Conservation (phyloP, 2,888 invertebrate genomes). For the Sericinus montela region DNA sequence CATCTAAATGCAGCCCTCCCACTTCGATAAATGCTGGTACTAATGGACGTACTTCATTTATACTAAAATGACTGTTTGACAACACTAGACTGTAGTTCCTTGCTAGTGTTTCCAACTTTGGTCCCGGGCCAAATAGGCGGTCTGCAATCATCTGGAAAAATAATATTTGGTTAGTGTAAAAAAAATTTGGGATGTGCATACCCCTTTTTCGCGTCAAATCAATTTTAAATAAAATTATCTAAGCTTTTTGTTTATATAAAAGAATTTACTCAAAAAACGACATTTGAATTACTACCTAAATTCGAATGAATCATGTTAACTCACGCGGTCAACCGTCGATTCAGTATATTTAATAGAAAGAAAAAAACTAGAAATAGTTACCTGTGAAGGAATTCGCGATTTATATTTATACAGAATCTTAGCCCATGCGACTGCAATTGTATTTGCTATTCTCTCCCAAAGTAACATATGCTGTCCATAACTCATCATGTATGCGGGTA, state of each 20-base stretch:
- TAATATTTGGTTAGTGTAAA: too few species aligned
- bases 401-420: constrained; percentile 60
- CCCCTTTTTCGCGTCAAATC: too few species aligned
- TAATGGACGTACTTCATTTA: constrained; percentile 75
- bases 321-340: too few species aligned
- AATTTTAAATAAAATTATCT: too few species aligned
- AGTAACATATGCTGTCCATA: constrained; percentile 70
- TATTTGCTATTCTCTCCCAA: constrained; percentile 68
- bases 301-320: too few species aligned
- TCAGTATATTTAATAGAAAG: too few species aligned
- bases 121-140: constrained; percentile 69
- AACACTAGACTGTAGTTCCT: constrained; percentile 74
- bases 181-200: too few species aligned
- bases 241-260: too few species aligned
- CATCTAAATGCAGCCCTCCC: constrained; percentile 76
- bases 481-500: constrained; percentile 76
- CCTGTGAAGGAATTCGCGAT: constrained; percentile 68
- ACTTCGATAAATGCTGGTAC: constrained; percentile 78
- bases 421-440: constrained; percentile 55
- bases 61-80: constrained; percentile 78
- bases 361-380: constrained; percentile 19
- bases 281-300: too few species aligned
- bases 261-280: too few species aligned
- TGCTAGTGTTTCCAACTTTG: constrained; percentile 61
- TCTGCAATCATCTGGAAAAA: constrained; percentile 63